Evolutionary conservation across 2,888 invertebrate genomes (phyloP).

Genomic region (Lasioglossum pauxillum): DNA sequence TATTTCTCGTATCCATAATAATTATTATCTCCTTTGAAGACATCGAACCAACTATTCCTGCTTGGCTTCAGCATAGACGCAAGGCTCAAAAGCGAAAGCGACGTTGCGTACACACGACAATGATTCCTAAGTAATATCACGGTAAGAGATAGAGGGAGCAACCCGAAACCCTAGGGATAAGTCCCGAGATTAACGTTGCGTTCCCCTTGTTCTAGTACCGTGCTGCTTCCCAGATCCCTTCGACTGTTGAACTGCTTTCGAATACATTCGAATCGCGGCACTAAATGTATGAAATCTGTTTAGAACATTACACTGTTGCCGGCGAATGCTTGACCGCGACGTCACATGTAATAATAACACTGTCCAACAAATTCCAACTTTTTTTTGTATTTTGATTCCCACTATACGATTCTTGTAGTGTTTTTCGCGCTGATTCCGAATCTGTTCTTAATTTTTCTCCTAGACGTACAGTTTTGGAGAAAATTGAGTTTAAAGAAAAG

Average conservation of each 20-base stretch:
- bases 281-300: neutral
- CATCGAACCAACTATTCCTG: neutral
- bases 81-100: neutral
- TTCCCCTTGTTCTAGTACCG: constrained; percentile 58
- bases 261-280: neutral
- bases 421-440: too few species aligned
- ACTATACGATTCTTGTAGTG: too few species aligned
- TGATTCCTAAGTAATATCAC: constrained; percentile 57
- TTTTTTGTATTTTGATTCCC: too few species aligned
- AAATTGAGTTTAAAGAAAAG: too few species aligned
- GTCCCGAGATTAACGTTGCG: constrained; percentile 75
- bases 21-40: neutral
- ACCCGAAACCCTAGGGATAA: constrained; percentile 63
- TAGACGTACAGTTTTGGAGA: too few species aligned
- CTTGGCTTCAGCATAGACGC: neutral
- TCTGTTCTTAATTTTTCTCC: too few species aligned
- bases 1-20: neutral
- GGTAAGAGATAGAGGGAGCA: neutral
- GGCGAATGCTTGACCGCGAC: neutral
- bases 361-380: too few species aligned
- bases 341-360: neutral
- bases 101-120: neutral
- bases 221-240: constrained; percentile 45
- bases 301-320: neutral
- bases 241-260: neutral